Percentiles rank a stretch among this genome's conserved stretches.
Conservation (phyloP, 2,888 invertebrate species). For the Epinotia ramella region DNA sequence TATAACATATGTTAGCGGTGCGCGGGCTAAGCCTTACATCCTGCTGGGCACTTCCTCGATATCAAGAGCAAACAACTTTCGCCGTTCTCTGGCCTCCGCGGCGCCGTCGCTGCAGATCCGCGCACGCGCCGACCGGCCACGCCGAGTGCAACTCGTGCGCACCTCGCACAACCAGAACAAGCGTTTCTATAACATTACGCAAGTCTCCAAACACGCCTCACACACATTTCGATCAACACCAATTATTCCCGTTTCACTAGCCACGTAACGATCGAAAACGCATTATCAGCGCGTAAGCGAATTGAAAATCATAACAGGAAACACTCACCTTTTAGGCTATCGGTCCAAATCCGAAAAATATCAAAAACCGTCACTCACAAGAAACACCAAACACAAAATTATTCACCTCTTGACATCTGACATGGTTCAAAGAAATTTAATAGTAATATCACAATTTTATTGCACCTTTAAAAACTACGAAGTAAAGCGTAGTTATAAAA, state of each 20-base stretch:
- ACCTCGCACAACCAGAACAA: conserved; percentile 53
- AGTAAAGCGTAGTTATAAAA: conserved; percentile 77
- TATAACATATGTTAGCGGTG: conserved; percentile 51
- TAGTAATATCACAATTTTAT: conserved; percentile 68
- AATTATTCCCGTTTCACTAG: conserved; percentile 48
- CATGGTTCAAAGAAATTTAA: conserved; percentile 70
- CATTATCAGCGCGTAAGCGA: conserved; percentile 50
- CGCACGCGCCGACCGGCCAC: conserved; percentile 50
- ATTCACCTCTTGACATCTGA: conserved; percentile 85
- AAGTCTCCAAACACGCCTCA: conserved; percentile 56
- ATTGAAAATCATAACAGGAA: conserved; percentile 59
- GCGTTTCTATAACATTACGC: conserved; percentile 62
- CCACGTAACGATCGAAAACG: conserved; percentile 56
- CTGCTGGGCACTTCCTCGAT: conserved; percentile 71
- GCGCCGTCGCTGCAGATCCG: conserved; percentile 54
- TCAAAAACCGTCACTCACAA: conserved; percentile 79
- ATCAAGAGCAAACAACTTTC: conserved; percentile 82
- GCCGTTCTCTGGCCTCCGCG: conserved; percentile 55
- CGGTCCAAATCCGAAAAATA: conserved; percentile 81
- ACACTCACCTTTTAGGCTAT: conserved; percentile 81
- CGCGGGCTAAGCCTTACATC: conserved; percentile 56
- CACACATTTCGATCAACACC: conserved; percentile 52
- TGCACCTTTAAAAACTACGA: conserved; percentile 67
- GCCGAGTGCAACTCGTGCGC: conserved; percentile 49
- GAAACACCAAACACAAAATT: conserved; percentile 78